phyloP scores from a whole-genome alignment of 2,888 invertebrate genomes.

The Abrostola tripartita region DNA sequence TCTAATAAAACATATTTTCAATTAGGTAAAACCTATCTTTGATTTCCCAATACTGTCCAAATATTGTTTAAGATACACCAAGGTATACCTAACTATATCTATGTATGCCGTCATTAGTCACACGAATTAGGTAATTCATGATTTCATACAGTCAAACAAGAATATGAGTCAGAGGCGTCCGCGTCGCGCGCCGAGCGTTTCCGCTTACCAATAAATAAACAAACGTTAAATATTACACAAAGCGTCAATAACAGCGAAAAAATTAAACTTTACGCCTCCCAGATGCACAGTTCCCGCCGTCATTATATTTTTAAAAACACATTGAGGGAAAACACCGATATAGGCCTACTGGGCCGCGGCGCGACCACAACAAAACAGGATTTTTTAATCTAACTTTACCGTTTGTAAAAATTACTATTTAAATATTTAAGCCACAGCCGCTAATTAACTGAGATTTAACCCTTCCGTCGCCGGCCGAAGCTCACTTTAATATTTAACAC shows the following conservation, averaged over 20 bases:
- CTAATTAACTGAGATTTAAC: constrained; percentile 88
- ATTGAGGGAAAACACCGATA: constrained; percentile 74
- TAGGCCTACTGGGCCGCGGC: constrained; percentile 82
- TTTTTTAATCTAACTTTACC: constrained; percentile 88
- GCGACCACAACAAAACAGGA: constrained; percentile 76
- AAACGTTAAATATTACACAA: constrained; percentile 83
- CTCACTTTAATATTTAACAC: constrained; percentile 85
- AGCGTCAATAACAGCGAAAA: constrained; percentile 79
- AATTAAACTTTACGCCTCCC: constrained; percentile 84
- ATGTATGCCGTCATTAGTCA: constrained; percentile 54
- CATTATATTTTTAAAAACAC: constrained; percentile 87
- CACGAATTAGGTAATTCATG: constrained; percentile 55
- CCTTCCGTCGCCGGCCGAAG: constrained; percentile 87
- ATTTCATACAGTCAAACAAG: constrained; percentile 73
- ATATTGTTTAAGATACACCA: constrained; percentile 21
- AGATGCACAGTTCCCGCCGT: constrained; percentile 73
- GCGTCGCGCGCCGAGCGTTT: constrained; percentile 62
- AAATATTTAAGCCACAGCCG: constrained; percentile 84
- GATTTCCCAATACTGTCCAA: too few species aligned
- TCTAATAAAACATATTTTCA: too few species aligned
- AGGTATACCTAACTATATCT: too few species aligned
- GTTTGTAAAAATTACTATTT: constrained; percentile 89
- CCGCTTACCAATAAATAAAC: constrained; percentile 76
- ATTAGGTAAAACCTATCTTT: too few species aligned
- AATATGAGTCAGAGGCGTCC: constrained; percentile 66